Evolutionary conservation across 2,888 invertebrate species (phyloP).

Genomic region (Scaptomyza caliginosa): DNA sequence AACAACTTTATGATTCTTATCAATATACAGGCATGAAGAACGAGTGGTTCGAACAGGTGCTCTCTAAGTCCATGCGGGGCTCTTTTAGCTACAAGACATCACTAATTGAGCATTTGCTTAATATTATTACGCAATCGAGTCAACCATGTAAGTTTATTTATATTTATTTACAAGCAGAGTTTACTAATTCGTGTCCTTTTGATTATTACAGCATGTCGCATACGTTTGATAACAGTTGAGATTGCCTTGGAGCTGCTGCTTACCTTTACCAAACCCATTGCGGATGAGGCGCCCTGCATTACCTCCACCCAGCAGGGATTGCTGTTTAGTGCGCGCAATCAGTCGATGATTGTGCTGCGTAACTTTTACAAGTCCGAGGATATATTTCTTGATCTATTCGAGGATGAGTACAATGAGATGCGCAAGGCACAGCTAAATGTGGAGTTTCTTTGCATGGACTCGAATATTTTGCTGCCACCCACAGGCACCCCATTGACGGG

Average conservation of each 20-base stretch:
- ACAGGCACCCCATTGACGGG: conserved; percentile 98
- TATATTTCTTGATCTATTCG: conserved; percentile 99
- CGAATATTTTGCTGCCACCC: conserved; percentile 96
- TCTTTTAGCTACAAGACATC: conserved; percentile 91
- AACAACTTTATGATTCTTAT: conserved; percentile 17
- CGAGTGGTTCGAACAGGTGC: conserved; percentile 91
- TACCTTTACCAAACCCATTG: conserved; percentile 85
- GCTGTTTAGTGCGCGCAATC: conserved; percentile 90
- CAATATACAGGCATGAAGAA: conserved; percentile 89
- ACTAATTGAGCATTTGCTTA: conserved; percentile 92
- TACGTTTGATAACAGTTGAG: conserved; percentile 96
- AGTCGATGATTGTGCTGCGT: conserved; percentile 92
- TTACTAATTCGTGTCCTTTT: not conserved
- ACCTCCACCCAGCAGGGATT: conserved; percentile 85
- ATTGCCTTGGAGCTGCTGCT: conserved; percentile 92
- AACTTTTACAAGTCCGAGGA: conserved; percentile 99
- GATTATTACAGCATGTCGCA: conserved; percentile 88
- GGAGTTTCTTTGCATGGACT: conserved; percentile 98
- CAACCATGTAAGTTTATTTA: conserved; percentile 88
- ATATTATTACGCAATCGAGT: conserved; percentile 92
- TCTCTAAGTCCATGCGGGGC: conserved; percentile 86
- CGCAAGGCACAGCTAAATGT: conserved; percentile 93
- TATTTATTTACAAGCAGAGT: not conserved
- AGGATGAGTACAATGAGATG: conserved; percentile 98
- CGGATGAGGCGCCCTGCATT: conserved; percentile 77